Conservation (phyloP, 2,888 invertebrate genomes). For the Xanthorhoe spadicearia region DNA sequence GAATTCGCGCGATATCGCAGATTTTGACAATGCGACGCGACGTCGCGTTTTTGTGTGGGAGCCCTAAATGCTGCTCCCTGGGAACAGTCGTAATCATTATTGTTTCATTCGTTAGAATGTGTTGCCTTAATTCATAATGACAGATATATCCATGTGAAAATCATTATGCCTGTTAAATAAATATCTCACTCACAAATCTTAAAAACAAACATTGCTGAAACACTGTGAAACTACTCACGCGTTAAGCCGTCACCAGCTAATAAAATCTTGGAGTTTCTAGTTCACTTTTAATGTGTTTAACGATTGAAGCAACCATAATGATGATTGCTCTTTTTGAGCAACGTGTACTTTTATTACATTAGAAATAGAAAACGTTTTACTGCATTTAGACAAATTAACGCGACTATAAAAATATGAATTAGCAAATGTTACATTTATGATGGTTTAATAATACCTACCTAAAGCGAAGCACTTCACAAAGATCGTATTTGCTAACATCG, state of each 20-base stretch:
- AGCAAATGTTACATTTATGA: neutral
- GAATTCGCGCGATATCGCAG: too few species aligned
- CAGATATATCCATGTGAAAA: slow-evolving; percentile 7
- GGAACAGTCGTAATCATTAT: too few species aligned
- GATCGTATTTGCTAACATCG: slow-evolving; percentile 30
- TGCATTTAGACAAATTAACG: neutral
- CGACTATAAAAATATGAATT: slow-evolving; percentile 3
- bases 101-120: too few species aligned
- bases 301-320: slow-evolving; percentile 29
- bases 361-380: neutral
- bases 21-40: too few species aligned
- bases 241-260: slow-evolving; percentile 32
- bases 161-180: slow-evolving; percentile 11
- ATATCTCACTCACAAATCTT: slow-evolving; percentile 8
- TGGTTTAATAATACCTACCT: slow-evolving; percentile 3
- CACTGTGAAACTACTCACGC: slow-evolving; percentile 26
- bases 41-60: too few species aligned
- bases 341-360: slow-evolving; percentile 8
- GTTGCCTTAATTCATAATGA: neutral
- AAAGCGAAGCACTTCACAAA: slow-evolving; percentile 25
- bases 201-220: slow-evolving; percentile 28
- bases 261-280: slow-evolving; percentile 32
- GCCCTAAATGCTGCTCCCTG: too few species aligned
- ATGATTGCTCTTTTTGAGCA: slow-evolving; percentile 21
- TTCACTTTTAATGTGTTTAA: slow-evolving; percentile 29